A percentile compares a stretch with the other conserved stretches of the same genome.
Evolutionary conservation across 2,113 vertebrate species (phyloP).

Genomic region (Cyanocitta stelleri): DNA sequence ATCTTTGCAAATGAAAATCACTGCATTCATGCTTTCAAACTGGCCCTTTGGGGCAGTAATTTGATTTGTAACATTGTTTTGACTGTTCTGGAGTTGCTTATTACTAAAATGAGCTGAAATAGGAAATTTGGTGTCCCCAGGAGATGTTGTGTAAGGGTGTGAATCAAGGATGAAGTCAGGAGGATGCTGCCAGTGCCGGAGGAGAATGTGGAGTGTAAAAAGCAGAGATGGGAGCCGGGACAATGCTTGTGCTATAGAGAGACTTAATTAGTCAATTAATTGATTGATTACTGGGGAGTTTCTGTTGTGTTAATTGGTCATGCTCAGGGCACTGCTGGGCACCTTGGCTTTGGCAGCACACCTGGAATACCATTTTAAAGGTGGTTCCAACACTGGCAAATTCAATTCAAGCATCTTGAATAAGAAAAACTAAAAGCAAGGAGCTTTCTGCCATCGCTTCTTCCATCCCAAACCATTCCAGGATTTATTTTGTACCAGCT

Average conservation of each 20-base stretch:
- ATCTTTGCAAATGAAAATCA: not conserved
- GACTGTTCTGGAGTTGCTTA: not conserved
- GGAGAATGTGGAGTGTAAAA: not conserved
- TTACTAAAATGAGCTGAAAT: not conserved
- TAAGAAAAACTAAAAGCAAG: not conserved
- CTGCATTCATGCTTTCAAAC: accelerated
- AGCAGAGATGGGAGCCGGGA: not conserved
- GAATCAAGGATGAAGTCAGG: not conserved
- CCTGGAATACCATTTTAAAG: not conserved
- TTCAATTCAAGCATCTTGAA: not conserved
- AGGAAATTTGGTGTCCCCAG: not conserved
- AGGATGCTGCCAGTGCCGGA: not conserved
- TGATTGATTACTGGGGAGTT: not conserved
- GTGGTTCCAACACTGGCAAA: not conserved
- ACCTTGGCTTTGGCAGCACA: not conserved
- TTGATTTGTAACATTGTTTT: not conserved
- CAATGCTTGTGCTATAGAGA: not conserved
- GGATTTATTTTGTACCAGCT: not conserved
- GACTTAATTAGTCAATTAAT: not conserved
- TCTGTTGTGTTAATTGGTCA: not conserved
- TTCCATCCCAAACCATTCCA: not conserved
- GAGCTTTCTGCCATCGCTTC: not conserved
- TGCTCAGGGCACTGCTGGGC: not conserved
- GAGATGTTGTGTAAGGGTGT: not conserved
- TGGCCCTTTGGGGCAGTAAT: not conserved